Conservation (phyloP, 1,140 invertebrate genomes). For the Onthophagus taurus region DNA sequence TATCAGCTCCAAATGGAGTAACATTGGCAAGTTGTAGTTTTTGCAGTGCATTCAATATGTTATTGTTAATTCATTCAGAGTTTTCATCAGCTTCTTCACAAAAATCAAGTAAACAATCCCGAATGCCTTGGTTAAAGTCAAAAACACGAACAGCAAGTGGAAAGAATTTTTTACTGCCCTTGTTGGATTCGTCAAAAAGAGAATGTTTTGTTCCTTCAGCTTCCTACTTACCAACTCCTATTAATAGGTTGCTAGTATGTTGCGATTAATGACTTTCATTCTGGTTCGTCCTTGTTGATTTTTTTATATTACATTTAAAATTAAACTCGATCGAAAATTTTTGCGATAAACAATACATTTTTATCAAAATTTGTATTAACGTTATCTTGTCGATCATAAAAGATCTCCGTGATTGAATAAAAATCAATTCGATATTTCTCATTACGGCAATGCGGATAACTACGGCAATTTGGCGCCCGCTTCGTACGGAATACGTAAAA, state of each 20-base stretch:
- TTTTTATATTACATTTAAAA: too few relatives aligned
- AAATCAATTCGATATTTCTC: too few relatives aligned
- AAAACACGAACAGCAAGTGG: not conserved
- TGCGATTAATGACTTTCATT: not conserved
- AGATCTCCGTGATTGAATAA: too few relatives aligned
- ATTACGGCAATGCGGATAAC: too few relatives aligned
- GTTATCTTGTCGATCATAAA: too few relatives aligned
- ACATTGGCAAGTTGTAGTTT: not conserved
- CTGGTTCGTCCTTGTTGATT: not conserved
- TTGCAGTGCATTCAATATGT: conserved; percentile 1
- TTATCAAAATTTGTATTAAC: too few relatives aligned
- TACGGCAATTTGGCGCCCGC: too few relatives aligned
- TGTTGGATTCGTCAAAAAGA: not conserved
- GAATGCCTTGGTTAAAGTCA: not conserved
- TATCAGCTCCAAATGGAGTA: not conserved
- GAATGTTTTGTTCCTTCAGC: not conserved
- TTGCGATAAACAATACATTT: too few relatives aligned
- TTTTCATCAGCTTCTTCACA: conserved; percentile 1
- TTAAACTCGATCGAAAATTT: too few relatives aligned
- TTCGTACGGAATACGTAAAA: too few relatives aligned
- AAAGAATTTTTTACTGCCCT: not conserved
- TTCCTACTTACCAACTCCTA: not conserved
- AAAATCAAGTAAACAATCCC: not conserved
- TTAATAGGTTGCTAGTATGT: not conserved
- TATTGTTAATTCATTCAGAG: not conserved